Conservation (phyloP, 2,888 invertebrate genomes). For the Cerceris rybyensis region DNA sequence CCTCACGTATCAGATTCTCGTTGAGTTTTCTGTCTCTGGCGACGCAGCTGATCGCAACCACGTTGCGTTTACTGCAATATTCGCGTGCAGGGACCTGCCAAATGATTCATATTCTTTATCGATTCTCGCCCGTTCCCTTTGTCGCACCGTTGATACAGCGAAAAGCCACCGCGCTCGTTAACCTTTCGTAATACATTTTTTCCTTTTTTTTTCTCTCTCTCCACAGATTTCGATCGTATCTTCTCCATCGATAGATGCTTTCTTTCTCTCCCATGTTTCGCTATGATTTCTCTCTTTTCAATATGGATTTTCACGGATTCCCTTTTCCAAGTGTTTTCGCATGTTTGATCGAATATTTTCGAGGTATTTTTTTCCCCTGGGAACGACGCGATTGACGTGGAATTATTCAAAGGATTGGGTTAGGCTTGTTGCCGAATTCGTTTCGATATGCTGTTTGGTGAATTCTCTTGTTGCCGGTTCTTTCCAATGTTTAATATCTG, state of each 20-base stretch:
- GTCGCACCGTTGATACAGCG: constrained; percentile 29
- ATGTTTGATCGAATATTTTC: no score
- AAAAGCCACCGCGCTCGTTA: constrained; percentile 41
- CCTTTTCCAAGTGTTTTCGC: no score
- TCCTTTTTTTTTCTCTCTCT: constrained; percentile 12
- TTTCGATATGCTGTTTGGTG: no score
- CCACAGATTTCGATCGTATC: constrained; percentile 36
- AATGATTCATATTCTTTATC: constrained; percentile 17
- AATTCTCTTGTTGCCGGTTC: no score
- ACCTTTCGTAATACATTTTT: constrained; percentile 40
- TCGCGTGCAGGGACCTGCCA: constrained; percentile 27
- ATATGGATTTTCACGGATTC: no score
- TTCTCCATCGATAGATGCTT: not conserved
- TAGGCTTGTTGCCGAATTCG: no score
- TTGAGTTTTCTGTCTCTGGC: not conserved
- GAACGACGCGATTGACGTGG: no score
- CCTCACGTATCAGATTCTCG: not conserved
- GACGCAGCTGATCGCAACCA: not conserved
- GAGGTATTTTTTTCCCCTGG: no score
- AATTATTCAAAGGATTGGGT: no score
- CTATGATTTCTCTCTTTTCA: not conserved
- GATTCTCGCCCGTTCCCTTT: constrained; percentile 27
- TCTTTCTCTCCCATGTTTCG: not conserved
- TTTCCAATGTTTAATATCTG: no score
- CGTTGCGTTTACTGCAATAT: not conserved